These are phyloP conservation scores for Martes martes DNA, from an alignment of 2,113 vertebrate species.

Conservation along the genomic window DNA sequence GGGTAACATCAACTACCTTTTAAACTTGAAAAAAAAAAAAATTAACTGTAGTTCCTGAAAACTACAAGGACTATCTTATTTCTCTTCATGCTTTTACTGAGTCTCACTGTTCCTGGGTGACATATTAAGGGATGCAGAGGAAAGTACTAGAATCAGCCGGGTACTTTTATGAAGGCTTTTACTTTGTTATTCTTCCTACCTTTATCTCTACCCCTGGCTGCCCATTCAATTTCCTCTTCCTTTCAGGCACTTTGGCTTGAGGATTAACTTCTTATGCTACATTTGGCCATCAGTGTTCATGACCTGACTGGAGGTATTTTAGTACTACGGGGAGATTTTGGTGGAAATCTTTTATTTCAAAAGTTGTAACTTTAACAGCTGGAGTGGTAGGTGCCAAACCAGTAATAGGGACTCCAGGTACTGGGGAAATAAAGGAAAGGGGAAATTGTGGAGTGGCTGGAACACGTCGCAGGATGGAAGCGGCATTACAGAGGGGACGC, in stretches of 20 bases:
- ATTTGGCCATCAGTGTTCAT: not conserved
- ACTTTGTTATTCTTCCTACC: not conserved
- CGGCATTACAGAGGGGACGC: not conserved
- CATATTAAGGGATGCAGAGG: not conserved
- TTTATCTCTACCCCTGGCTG: not conserved
- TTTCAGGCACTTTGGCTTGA: not conserved
- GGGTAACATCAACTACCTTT: not conserved
- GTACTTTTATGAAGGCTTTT: not conserved
- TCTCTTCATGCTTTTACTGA: not conserved
- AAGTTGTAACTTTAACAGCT: slow-evolving; percentile 29
- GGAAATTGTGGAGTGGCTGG: not conserved
- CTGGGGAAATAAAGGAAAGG: not conserved
- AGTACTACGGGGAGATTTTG: not conserved
- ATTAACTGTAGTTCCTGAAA: not conserved
- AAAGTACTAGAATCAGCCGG: not conserved
- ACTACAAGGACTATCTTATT: not conserved
- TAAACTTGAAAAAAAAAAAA: not conserved
- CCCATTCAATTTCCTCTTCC: not conserved
- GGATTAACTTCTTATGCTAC: not conserved
- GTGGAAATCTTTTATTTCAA: slow-evolving; percentile 28
- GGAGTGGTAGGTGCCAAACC: not conserved
- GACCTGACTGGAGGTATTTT: not conserved
- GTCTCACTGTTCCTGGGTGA: not conserved
- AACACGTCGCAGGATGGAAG: not conserved
- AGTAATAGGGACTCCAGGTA: not conserved